These are phyloP conservation scores for Chaetodon trifascialis DNA, from an alignment of 2,113 vertebrate species.

Conservation along the genomic window DNA sequence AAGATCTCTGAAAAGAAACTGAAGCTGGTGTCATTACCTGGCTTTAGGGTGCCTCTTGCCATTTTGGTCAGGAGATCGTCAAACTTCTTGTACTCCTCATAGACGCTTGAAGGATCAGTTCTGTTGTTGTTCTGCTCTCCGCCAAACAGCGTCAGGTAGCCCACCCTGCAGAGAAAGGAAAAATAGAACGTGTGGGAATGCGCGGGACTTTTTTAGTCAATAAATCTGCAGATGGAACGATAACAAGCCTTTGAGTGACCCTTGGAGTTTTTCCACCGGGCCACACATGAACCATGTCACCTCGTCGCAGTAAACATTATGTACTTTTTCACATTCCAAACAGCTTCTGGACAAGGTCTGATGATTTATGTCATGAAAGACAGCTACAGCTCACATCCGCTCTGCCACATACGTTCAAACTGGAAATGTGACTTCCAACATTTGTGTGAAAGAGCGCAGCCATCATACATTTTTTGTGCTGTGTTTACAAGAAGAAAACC, in stretches of 20 bases:
- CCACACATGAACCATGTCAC: background rate
- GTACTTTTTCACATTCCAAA: constrained; percentile 1
- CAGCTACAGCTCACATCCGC: background rate
- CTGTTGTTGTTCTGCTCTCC: constrained; percentile 79
- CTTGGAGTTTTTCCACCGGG: constrained; percentile 37
- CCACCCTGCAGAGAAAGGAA: constrained; percentile 79
- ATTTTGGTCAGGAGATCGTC: constrained; percentile 86
- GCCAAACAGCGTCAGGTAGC: constrained; percentile 87
- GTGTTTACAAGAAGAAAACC: constrained; percentile 67
- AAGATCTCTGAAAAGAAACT: too few species aligned
- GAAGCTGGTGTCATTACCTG: constrained; percentile 82
- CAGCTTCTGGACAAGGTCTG: background rate
- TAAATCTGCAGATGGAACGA: constrained; percentile 26
- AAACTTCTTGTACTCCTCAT: constrained; percentile 83
- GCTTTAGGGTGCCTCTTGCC: constrained; percentile 82
- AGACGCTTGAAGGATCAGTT: constrained; percentile 79
- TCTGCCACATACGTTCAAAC: background rate
- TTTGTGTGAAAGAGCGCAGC: background rate
- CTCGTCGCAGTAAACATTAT: background rate
- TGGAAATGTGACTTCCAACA: constrained; percentile 10
- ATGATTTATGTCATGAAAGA: background rate
- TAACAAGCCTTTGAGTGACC: constrained; percentile 13
- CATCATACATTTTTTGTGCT: constrained; percentile 22
- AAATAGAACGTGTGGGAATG: constrained; percentile 1
- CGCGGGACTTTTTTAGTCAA: background rate